Conservation (phyloP, 2,888 invertebrate genomes). For the Leucoma salicis region DNA sequence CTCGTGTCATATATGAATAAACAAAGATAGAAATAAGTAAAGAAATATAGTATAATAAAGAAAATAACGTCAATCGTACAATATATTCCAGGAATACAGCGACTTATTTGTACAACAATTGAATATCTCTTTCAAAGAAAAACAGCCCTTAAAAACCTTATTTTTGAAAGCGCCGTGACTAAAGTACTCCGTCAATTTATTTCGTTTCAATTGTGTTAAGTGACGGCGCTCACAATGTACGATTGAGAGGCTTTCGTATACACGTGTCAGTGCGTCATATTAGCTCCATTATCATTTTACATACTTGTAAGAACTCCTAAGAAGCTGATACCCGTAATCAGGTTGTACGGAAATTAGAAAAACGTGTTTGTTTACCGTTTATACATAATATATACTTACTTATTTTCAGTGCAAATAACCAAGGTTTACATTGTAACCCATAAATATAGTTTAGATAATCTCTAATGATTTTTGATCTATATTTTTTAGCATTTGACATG, state of each 20-base stretch:
- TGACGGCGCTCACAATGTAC: slow-evolving; percentile 15
- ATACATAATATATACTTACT: too few species aligned
- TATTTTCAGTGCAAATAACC: too few species aligned
- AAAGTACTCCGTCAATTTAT: slow-evolving; percentile 3
- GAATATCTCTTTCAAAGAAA: background rate
- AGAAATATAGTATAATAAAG: too few species aligned
- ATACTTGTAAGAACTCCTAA: background rate
- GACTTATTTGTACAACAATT: slow-evolving; percentile 24
- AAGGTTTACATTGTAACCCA: too few species aligned
- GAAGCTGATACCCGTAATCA: slow-evolving; percentile 4
- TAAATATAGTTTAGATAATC: too few species aligned
- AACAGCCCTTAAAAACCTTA: slow-evolving; percentile 1
- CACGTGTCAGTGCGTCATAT: slow-evolving; percentile 25
- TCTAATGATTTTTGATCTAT: too few species aligned
- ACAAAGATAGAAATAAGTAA: too few species aligned
- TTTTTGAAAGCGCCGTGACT: background rate
- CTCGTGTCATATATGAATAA: too few species aligned
- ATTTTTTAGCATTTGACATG: too few species aligned
- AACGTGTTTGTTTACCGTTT: slow-evolving; percentile 5
- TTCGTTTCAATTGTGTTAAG: slow-evolving; percentile 26
- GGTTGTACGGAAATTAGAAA: slow-evolving; percentile 3
- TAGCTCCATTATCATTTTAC: slow-evolving; percentile 16
- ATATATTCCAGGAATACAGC: slow-evolving; percentile 24
- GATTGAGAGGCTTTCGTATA: slow-evolving; percentile 13
- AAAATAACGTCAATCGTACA: slow-evolving; percentile 24